Evolutionary conservation across 2,113 vertebrate genomes (phyloP), one percentile per base, ranked within the genome.

Genomic region (Ailurus styani): DNA sequence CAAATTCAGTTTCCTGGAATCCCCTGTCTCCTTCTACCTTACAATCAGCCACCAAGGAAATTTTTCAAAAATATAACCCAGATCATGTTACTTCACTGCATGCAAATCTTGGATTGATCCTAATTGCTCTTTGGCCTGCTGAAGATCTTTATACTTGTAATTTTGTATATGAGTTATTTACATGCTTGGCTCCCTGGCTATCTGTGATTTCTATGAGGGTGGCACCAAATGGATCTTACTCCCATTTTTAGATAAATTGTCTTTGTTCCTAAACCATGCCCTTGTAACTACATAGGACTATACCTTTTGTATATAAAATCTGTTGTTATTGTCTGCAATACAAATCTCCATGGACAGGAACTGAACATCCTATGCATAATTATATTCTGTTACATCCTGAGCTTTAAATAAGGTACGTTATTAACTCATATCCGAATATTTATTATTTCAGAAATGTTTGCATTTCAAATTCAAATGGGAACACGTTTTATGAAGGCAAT

Each of bases 391-490:
- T 95, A 50, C 77, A 88, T 54, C 31, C 4, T 37, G 23, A 97
- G 47, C 62, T 91, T 95, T 85, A 97, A 97, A 75, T 88, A 91
- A 96, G 40, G 50, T 40, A 57, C 95, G 13, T 75, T 79, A 93
- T 91, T 13, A 55, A 95, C 47, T 37, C 31, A 83, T 85, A 90
- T 40, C 12, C 54, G 55, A 92, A 92, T 95, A 81, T 73, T 98
- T 93, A 72, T 79, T 66, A 57, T 78, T 82, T 84, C 23, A 66
- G 21, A 15, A 40, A 87, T 66, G 42, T 37, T 52, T 87, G 18
- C 7, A 81, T 95, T 72, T 97, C 40, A 96, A 96, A 96, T 93
- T 90, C 50, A 97, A 96, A 95, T 89, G 31, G 72, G 31, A 81
- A 27, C 17, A 96, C 60, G 10, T 93, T 96, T 94, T 91, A 68